A percentile compares a stretch with the other conserved stretches of the same genome.
phyloP scores from a whole-genome alignment of 1,140 invertebrate genomes.

The Diuraphis noxia region DNA sequence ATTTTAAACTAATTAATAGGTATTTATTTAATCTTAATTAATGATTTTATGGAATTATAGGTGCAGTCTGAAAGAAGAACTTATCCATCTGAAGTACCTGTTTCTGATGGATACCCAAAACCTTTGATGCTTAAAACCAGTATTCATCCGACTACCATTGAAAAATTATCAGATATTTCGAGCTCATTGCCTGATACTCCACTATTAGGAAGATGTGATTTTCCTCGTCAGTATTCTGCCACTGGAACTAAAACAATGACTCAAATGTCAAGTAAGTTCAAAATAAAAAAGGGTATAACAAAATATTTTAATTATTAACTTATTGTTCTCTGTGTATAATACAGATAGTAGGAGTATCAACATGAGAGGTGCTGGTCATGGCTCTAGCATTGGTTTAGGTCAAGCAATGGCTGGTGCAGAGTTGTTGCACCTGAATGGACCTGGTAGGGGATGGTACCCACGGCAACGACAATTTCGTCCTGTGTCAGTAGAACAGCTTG shows the following conservation, averaged over 20 bases:
- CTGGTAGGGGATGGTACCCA: constrained; percentile 82
- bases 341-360: constrained; percentile 42
- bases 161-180: constrained; percentile 46
- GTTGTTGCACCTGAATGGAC: constrained; percentile 73
- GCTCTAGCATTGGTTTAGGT: constrained; percentile 55
- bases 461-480: constrained; percentile 71
- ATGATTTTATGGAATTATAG: neutral
- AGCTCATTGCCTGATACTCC: constrained; percentile 46
- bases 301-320: neutral
- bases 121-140: neutral
- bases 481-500: constrained; percentile 80
- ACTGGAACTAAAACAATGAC: constrained; percentile 49
- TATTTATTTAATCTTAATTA: neutral
- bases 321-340: neutral
- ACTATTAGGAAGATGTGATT: constrained; percentile 45
- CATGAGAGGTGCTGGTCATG: constrained; percentile 57
- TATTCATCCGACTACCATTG: constrained; percentile 50
- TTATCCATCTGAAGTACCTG: constrained; percentile 40
- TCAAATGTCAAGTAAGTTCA: constrained; percentile 28
- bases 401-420: constrained; percentile 75
- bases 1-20: neutral
- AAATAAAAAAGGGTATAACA: neutral
- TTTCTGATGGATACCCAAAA: constrained; percentile 35
- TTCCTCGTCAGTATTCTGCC: constrained; percentile 42
- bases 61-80: constrained; percentile 46